Evolutionary conservation across 2,888 invertebrate genomes (phyloP), one percentile per base, ranked within the genome.

Genomic region (Zhuqinia jingwanae): DNA sequence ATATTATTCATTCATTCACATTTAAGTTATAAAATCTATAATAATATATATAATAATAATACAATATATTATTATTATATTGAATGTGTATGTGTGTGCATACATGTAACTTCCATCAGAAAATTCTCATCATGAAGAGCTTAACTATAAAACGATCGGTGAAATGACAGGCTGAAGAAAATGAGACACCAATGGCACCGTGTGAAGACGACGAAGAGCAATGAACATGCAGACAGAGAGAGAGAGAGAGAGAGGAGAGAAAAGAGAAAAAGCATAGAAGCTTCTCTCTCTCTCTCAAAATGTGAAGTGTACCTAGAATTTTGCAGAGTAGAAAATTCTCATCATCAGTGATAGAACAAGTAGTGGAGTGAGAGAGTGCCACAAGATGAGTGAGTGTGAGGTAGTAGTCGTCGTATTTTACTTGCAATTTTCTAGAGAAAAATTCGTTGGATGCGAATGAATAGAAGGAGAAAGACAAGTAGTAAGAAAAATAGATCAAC

Each of bases 101-200:
- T 56, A 42, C 20, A 45, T 77, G 25, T 45, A 60, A 30, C 22
- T 60, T 45, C 60, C 77, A 82, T 76, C 65, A 50, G 76, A 83
- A 83, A 83, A 76, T 76, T 83, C 83, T 83, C 83, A 76, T 83
- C 83, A 83, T 83, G 83, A 75, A 76, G 76, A 83, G 83, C 83
- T 83, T 83, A 76, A 83, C 63, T 83, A 73, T 17, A 75, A 65
- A 76, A 76, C 63, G 53, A 83, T 75, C 50, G 27, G 20, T 56
- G 65, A 83, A 83, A 83, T 83, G 83, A 83, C 76, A 76, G 83
- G 76, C 60, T 83, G 83, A 83, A 83, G 83, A 83, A 77, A 83
- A 83, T 83, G 76, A 83, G 83, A 76, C 22, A 68, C 47, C 42
- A 73, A 58, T 53, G 70, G 27, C 56, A 25, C 5, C 15, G 17